Evolutionary conservation across 2,113 vertebrate genomes (phyloP), one percentile per base, ranked within the genome.

Genomic region (Shinisaurus crocodilurus): DNA sequence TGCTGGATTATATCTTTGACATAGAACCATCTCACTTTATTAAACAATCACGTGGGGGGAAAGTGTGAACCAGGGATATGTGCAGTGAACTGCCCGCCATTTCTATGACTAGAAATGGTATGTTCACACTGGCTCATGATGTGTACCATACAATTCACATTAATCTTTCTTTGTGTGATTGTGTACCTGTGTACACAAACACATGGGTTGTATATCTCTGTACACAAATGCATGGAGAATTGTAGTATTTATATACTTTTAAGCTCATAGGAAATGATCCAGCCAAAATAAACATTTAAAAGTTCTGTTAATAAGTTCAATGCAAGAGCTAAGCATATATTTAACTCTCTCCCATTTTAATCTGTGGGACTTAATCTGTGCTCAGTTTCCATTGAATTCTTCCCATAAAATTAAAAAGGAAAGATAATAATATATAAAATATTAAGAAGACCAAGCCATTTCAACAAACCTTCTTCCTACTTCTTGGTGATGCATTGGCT

Each of bases 391-490:
- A 34, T n/a, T 25, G 23, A 54, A 86, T 18, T n/a, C 45, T 45
- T 54, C 18, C 40, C 23, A 50, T n/a, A n/a, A 76, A 29, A 60
- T 32, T 34, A 27, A 40, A 75, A 32, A 57, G 15, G 34, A 5
- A 77, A 76, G 7, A 8, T 70, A 60, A 20, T 83, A 27, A 67
- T 45, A 34, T 7, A 83, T 63, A 63, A 63, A 34, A 75, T 76
- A n/a, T 70, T 1, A n/a, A 54, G 7, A 65, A 85, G 32, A 50
- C 25, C 45, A 79, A 70, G 27, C 25, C 12, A 90, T 90, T 90
- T 80, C 82, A 80, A 76, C 89, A 57, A 79, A 90, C 89, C 89
- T 90, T 90, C 83, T 86, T 90, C 29, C 89, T 90, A 43, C 89
- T 86, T 85, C 63, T 90, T 43, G 74, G 13, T 34, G 82, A 67